Evolutionary conservation across 2,113 vertebrate species (phyloP).

Genomic region (Nanorana parkeri): DNA sequence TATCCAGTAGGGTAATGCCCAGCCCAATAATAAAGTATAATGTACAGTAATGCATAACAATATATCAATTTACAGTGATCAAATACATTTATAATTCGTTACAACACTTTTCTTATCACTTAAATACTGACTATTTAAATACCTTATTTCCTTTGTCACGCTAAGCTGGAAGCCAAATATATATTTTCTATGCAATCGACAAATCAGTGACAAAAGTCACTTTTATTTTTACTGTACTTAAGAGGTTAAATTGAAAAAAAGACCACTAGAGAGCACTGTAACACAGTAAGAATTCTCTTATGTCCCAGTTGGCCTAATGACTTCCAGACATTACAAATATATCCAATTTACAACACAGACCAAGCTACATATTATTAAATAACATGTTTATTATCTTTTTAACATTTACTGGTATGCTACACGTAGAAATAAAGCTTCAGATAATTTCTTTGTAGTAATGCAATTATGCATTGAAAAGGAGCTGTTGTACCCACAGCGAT

Average conservation of each 20-base stretch:
- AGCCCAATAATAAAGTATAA: no score
- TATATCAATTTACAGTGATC: no score
- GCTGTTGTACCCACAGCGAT: background rate
- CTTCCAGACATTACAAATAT: conserved; percentile 1
- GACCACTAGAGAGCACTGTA: conserved; percentile 25
- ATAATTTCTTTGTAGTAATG: background rate
- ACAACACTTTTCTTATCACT: no score
- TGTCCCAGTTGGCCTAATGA: background rate
- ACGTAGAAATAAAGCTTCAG: background rate
- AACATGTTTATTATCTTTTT: background rate
- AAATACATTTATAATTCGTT: no score
- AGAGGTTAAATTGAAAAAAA: background rate
- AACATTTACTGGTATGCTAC: background rate
- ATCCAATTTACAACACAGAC: background rate
- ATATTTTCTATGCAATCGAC: no score
- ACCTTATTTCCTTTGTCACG: no score
- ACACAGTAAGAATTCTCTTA: background rate
- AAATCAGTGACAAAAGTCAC: no score
- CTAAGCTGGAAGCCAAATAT: no score
- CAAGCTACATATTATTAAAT: background rate
- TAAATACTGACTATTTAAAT: no score
- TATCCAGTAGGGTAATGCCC: no score
- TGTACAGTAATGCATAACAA: no score
- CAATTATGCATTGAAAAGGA: background rate
- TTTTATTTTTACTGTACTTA: no score